Evolutionary conservation across 2,888 invertebrate species (phyloP), one percentile per base, ranked within the genome.

Genomic region (Syrphus vitripennis): DNA sequence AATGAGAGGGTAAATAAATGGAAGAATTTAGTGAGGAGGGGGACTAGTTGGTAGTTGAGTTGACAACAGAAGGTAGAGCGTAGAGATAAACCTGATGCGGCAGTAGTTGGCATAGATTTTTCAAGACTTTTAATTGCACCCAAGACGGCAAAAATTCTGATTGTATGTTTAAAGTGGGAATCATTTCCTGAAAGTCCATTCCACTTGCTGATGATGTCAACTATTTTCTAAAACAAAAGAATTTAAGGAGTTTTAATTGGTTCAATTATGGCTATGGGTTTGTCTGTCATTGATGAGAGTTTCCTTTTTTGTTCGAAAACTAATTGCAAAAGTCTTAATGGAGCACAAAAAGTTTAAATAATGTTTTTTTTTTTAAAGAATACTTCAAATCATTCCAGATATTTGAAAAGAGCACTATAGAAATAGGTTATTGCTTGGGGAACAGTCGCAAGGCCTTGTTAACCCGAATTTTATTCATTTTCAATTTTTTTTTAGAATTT

Each of bases 101-200:
- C n/a, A 34, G 21, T 61, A 26, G 48, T 70, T 70, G 76, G 67
- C 76, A 76, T 19, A 76, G 57, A 69, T 50, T 50, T 50, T 48
- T 34, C 26, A 48, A 16, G 14, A 45, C 24, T 26, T 45, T 76
- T 76, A 21, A 31, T 67, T 63, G 24, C 37, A 40, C 34, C 14
- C 12, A 37, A 63, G 16, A 26, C n/a, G 12, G 37, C 12, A 50
- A 24, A 5, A 29, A 26, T 55, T 19, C 53, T 48, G 1, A 4
- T 3, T 4, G 1, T 19, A 21, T n/a, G 5, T 50, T 24, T 24
- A 24, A 65, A 14, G 42, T 21, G 63, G 40, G 53, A 63, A 29
- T 31, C 16, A 75, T 21, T 42, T 42, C 75, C 26, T 42, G 45
- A n/a, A n/a, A 16, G 65, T 55, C 55, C 2, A 19, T 55, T 67